These are phyloP conservation scores for Penaeus indicus DNA, from an alignment of 1,140 invertebrate genomes.

Conservation along the genomic window DNA sequence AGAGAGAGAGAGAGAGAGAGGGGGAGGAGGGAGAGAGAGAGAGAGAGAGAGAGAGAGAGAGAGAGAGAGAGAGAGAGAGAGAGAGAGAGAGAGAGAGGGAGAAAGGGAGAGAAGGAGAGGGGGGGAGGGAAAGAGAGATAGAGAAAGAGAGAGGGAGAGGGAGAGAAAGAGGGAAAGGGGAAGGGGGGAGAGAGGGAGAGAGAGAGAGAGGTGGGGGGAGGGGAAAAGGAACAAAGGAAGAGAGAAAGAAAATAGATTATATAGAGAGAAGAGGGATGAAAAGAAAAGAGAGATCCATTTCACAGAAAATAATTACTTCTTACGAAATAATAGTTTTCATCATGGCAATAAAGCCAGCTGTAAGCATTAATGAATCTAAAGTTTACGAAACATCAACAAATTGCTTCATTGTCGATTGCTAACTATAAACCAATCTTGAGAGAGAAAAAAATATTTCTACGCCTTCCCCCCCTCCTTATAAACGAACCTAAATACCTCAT, in stretches of 20 bases:
- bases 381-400: too few relatives aligned
- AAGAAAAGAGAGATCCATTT: neutral
- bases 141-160: neutral
- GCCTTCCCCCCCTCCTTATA: neutral
- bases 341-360: too few relatives aligned
- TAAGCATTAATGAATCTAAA: too few relatives aligned
- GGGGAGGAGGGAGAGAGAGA: constrained; percentile 9
- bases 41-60: neutral
- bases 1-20: too few relatives aligned
- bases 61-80: neutral
- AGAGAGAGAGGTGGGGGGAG: neutral
- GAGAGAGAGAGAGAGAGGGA: too few relatives aligned
- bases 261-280: neutral
- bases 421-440: too few relatives aligned
- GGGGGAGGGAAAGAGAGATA: neutral
- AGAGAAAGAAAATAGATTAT: neutral
- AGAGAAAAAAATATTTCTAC: neutral
- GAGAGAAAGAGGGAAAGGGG: neutral
- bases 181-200: neutral
- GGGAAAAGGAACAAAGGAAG: neutral
- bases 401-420: too few relatives aligned
- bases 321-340: too few relatives aligned
- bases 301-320: too few relatives aligned
- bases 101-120: constrained; percentile 13
- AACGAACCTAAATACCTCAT: neutral